phyloP scores from a whole-genome alignment of 1,140 invertebrate species.

The Dendroctonus valens region DNA sequence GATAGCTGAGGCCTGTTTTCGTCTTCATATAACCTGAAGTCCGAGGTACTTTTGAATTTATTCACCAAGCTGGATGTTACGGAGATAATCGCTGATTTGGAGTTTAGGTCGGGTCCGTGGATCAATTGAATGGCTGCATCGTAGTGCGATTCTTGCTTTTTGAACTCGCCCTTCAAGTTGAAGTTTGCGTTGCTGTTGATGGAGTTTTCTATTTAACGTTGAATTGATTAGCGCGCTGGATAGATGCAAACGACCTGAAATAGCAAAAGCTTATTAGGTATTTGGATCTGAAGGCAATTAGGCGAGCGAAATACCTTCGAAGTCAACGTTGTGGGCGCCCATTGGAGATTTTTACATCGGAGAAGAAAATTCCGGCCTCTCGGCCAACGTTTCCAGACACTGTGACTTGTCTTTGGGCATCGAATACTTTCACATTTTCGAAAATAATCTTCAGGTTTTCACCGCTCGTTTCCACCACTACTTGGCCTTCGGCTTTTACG shows the following conservation, averaged over 20 bases:
- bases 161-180: constrained; percentile 54
- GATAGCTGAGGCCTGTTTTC: constrained; percentile 55
- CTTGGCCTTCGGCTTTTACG: constrained; percentile 57
- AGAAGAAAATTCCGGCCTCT: constrained; percentile 46
- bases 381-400: constrained; percentile 56
- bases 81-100: constrained; percentile 55
- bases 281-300: background rate
- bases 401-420: constrained; percentile 50
- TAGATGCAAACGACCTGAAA: constrained; percentile 39
- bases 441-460: constrained; percentile 58
- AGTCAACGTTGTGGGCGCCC: constrained; percentile 52
- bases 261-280: background rate
- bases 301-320: constrained; percentile 50
- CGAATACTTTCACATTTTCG: constrained; percentile 47
- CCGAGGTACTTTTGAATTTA: constrained; percentile 32
- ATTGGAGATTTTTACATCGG: constrained; percentile 57
- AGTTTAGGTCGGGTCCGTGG: constrained; percentile 62
- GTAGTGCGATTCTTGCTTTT: constrained; percentile 41
- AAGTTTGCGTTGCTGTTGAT: constrained; percentile 61
- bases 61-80: constrained; percentile 35
- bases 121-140: constrained; percentile 57
- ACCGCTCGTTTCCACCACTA: constrained; percentile 54
- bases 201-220: constrained; percentile 54
- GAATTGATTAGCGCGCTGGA: constrained; percentile 46
- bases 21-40: constrained; percentile 40